Percentiles rank a stretch among this genome's conserved stretches.
phyloP scores from a whole-genome alignment of 2,113 vertebrate species.

The Microtus montanus region DNA sequence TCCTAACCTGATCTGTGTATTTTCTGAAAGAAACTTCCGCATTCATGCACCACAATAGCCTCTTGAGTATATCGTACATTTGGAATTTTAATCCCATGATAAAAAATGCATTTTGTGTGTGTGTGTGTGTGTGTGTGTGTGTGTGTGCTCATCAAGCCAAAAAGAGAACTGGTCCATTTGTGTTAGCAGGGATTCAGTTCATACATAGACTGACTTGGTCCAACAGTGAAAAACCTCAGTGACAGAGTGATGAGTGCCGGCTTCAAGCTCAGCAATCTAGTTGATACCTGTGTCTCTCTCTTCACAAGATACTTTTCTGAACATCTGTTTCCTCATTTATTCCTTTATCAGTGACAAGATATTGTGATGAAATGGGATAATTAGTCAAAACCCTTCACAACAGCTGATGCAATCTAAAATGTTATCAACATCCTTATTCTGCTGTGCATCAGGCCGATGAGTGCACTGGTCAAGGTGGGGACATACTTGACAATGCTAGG shows the following conservation, averaged over 20 bases:
- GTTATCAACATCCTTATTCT: constrained; percentile 1
- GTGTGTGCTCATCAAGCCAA: neutral
- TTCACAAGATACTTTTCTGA: constrained; percentile 1
- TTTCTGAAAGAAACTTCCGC: neutral
- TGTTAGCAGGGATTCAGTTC: neutral
- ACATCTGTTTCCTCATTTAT: neutral
- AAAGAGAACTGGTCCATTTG: neutral
- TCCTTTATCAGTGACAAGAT: neutral
- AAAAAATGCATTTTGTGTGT: neutral
- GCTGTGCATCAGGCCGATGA: neutral
- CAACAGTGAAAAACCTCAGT: neutral
- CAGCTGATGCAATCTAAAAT: neutral
- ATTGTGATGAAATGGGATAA: constrained; percentile 22
- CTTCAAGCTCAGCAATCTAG: neutral
- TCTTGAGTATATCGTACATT: neutral
- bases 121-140: neutral
- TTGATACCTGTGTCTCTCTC: neutral
- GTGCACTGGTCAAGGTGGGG: neutral
- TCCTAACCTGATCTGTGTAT: neutral
- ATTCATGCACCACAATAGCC: neutral
- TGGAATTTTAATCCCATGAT: neutral
- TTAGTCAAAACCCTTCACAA: neutral
- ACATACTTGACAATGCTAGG: neutral
- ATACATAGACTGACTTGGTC: neutral
- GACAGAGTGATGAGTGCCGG: neutral